phyloP scores from a whole-genome alignment of 2,113 vertebrate genomes.

The Corythaeola cristata region DNA sequence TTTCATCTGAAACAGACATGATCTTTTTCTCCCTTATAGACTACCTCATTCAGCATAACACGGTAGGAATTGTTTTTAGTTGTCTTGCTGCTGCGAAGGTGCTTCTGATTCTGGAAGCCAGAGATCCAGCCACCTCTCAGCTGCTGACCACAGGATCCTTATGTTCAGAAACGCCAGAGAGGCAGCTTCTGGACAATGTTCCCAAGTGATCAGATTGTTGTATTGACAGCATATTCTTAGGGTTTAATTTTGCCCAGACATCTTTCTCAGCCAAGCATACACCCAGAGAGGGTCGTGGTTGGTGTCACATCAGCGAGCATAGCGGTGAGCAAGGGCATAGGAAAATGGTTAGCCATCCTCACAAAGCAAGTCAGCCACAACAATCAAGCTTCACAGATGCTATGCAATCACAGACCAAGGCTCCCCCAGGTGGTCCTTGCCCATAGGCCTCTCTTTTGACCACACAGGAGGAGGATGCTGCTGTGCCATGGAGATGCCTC shows the following conservation, averaged over 20 bases:
- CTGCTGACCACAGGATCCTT: not conserved
- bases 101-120: not conserved
- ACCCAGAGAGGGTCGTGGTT: not conserved
- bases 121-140: not conserved
- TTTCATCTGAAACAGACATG: not conserved
- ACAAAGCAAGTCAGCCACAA: slow-evolving; percentile 7
- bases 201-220: not conserved
- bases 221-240: not conserved
- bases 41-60: not conserved
- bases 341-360: not conserved
- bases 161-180: not conserved
- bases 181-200: not conserved
- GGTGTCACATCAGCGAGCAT: not conserved
- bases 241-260: not conserved
- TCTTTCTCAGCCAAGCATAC: not conserved
- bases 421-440: not conserved
- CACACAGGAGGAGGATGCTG: not conserved
- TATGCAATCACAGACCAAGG: not conserved
- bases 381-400: not conserved
- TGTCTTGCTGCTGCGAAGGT: not conserved
- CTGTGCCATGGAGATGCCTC: not conserved
- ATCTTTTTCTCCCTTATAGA: not conserved
- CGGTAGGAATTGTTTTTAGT: not conserved
- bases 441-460: not conserved
- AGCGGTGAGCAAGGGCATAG: not conserved